Evolutionary conservation across 2,113 vertebrate species (phyloP).

Genomic region (Leptosomus discolor): DNA sequence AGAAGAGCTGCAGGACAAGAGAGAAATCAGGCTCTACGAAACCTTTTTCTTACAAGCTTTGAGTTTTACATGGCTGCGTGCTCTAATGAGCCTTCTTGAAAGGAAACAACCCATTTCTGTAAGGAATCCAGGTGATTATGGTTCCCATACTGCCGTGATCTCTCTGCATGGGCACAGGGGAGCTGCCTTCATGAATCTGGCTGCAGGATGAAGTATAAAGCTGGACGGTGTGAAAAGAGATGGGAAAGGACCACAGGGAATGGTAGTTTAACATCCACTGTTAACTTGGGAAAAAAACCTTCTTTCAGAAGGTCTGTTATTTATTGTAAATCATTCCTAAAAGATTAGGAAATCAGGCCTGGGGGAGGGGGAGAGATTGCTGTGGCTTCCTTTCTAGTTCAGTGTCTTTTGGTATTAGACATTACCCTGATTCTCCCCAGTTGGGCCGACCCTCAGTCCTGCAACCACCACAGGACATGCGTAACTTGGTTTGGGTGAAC

Average conservation of each 20-base stretch:
- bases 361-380: not conserved
- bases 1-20: not conserved
- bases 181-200: constrained; percentile 5
- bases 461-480: not conserved
- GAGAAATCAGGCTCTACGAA: not conserved
- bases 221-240: constrained; percentile 16
- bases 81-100: constrained; percentile 37
- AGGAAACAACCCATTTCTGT: constrained; percentile 33
- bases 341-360: constrained; percentile 34
- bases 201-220: constrained; percentile 18
- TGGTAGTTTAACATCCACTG: not conserved
- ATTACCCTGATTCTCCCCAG: not conserved
- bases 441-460: not conserved
- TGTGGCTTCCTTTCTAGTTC: not conserved
- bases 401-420: not conserved
- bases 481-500: not conserved
- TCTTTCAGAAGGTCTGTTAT: constrained; percentile 24
- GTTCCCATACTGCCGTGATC: not conserved
- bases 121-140: constrained; percentile 37
- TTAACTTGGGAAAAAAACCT: not conserved
- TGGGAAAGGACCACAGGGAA: constrained; percentile 1
- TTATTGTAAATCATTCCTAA: constrained; percentile 47
- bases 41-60: not conserved
- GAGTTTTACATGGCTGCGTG: constrained; percentile 6
- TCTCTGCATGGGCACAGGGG: constrained; percentile 19